Evolutionary conservation across 1,140 invertebrate species (phyloP).

Genomic region (Drosophila bocki): DNA sequence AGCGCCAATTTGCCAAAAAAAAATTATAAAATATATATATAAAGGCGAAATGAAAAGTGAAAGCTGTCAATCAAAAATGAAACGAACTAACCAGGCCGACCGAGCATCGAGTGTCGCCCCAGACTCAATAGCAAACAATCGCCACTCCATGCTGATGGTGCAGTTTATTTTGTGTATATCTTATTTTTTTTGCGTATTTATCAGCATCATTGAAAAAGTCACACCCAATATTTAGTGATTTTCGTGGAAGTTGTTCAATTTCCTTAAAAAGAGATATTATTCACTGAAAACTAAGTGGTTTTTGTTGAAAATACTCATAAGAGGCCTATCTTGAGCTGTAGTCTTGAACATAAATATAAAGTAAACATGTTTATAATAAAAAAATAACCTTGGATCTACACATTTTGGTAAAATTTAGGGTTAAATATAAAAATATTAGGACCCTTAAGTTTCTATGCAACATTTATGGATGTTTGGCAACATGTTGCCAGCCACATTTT

Average conservation of each 20-base stretch:
- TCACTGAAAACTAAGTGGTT: background rate
- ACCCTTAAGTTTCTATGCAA: background rate
- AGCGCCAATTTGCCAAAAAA: constrained; percentile 42
- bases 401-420: background rate
- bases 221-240: constrained; percentile 13
- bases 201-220: background rate
- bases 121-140: constrained; percentile 23
- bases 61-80: constrained; percentile 69
- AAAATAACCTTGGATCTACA: background rate
- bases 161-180: constrained; percentile 4
- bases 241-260: background rate
- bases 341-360: background rate
- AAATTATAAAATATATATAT: constrained; percentile 1
- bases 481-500: background rate
- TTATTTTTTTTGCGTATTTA: background rate
- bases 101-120: constrained; percentile 28
- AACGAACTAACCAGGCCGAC: constrained; percentile 42
- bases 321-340: background rate
- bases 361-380: background rate
- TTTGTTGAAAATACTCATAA: background rate
- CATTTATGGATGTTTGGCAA: background rate
- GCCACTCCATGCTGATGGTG: constrained; percentile 38
- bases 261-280: background rate
- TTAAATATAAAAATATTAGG: background rate
- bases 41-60: constrained; percentile 59